Evolutionary conservation across 37 sponge, comb jelly and placozoan genomes (phyloP), one percentile per base, ranked within the genome.

Genomic region (Haliclona indistincta): DNA sequence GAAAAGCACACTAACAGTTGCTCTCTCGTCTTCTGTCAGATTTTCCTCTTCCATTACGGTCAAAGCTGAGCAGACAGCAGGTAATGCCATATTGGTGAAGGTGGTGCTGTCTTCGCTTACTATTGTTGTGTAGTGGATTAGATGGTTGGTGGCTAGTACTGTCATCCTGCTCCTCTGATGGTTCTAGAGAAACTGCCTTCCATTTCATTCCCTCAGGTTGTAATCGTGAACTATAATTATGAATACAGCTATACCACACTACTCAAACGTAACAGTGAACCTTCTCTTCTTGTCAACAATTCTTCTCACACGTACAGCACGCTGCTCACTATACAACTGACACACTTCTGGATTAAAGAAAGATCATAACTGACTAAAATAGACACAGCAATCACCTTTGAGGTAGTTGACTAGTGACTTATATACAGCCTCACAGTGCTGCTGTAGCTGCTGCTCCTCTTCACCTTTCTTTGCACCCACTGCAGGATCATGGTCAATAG

Each of bases 261-360:
- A n/a, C n/a, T n/a, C n/a, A n/a, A n/a, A n/a, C n/a, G n/a, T n/a
- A n/a, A n/a, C n/a, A n/a, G n/a, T n/a, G n/a, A 58, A 93, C 93
- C 54, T 73, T 81, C 75, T 66, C 63, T 76, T 88, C 41, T 77
- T 93, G 34, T 88, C 89, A 13, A 93, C 78, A 19, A 88, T 80
- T 60, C 89, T 87, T 54, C 88, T 93, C 28, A 93, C 82, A n/a
- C 90, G 68, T 34, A 93, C 58, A 5, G 89, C 89, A 34, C 76
- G 74, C 82, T 93, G 93, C 39, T 88, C 85, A 76, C 89, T 88
- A 54, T 93, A 84, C 55, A 93, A n/a, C 29, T 44, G 62, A 56
- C 85, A 81, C 29, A 84, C 86, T 1, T 71, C 93, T 93, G 44
- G 3, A 52, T 36, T 30, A 64, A 68, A 40, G 34, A 68, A 68